Evolutionary conservation across 2,888 invertebrate genomes (phyloP), one percentile per base, ranked within the genome.

Genomic region (Coelinius sp.): DNA sequence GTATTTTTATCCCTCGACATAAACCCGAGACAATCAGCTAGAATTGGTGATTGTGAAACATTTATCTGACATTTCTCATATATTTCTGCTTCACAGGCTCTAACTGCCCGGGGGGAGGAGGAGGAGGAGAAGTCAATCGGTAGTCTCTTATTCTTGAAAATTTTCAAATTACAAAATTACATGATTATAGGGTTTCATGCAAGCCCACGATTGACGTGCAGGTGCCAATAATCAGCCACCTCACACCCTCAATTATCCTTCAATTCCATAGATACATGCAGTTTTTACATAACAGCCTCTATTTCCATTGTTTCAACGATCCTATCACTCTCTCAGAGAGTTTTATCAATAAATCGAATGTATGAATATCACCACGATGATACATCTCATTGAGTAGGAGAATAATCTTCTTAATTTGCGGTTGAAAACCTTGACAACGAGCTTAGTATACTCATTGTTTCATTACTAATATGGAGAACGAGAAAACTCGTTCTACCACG

Each of bases 131-230:
- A n/a, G n/a, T n/a, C 22, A 12, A 41, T 25, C 53, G 70, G 67
- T 73, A 73, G 71, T 70, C 25, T 49, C 41, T 38, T 6, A 41
- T 56, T 68, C 65, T 22, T 24, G 75, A 75, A 75, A 78, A 77
- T 76, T 78, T 78, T 80, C 78, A 82, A 83, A 83, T 83, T 83
- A 77, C 82, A 80, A 83, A 83, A 83, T 83, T 79, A 76, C 79
- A 77, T 80, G 82, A 83, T 80, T 77, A 78, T 73, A 71, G 80
- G 79, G 80, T 79, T 73, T 68, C 66, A 38, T 20, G 56, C 73
- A 73, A 78, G 72, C 76, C 69, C 73, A 75, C 70, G 72, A 77
- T 74, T 68, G 75, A 79, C 76, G 77, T 78, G 76, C 22, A 66
- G 22, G 76, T 79, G 78, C 80, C 80, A 78, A 80, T 80, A 78